Evolutionary conservation across 2,113 vertebrate genomes (phyloP).

Genomic region (Conger conger): DNA sequence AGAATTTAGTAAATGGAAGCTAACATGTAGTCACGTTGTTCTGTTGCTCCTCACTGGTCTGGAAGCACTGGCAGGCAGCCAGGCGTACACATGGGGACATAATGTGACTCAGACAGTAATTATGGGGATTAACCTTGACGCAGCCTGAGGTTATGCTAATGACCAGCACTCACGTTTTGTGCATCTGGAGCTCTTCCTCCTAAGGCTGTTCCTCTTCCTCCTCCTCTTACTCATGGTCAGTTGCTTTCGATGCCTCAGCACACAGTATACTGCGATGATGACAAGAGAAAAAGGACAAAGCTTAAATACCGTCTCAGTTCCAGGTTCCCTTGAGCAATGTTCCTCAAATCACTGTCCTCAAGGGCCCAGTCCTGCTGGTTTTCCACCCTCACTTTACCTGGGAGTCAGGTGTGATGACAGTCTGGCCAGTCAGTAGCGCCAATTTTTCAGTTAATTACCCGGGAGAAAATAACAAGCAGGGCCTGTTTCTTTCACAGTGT

Average conservation of each 20-base stretch:
- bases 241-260: neutral
- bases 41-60: constrained; percentile 10
- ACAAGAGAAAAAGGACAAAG: neutral
- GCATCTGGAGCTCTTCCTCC: constrained; percentile 75
- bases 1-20: neutral
- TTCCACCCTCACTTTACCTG: too few species aligned
- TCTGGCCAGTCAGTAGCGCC: too few species aligned
- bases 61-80: neutral
- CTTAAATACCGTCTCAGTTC: neutral
- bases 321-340: too few species aligned
- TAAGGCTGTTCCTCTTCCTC: constrained; percentile 74
- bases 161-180: constrained; percentile 75
- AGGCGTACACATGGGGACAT: constrained; percentile 16
- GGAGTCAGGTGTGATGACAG: too few species aligned
- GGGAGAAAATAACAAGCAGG: too few species aligned
- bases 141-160: neutral
- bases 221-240: constrained; percentile 74
- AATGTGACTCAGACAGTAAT: constrained; percentile 53
- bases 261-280: constrained; percentile 28
- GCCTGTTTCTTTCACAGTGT: too few species aligned
- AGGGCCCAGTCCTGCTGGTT: too few species aligned
- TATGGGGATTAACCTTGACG: constrained; percentile 49
- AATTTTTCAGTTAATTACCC: too few species aligned
- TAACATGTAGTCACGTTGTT: neutral
- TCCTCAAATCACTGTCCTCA: too few species aligned